Evolutionary conservation across 2,797 vertebrate species (phyloP).

Genomic region (Danio choprae): DNA sequence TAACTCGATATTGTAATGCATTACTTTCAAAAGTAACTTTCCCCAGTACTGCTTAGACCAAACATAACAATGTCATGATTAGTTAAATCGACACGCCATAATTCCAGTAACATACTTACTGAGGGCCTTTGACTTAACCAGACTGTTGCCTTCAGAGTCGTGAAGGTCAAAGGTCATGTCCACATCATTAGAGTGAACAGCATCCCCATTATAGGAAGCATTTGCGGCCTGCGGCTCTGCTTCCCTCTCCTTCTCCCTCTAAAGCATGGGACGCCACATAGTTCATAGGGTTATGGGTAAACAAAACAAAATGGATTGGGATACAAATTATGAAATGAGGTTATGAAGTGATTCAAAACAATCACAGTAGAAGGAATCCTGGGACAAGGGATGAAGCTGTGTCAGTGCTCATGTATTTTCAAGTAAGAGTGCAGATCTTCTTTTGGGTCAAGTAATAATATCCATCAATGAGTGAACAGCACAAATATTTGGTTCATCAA

Average conservation of each 20-base stretch:
- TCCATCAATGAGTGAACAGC: not conserved
- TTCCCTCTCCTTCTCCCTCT: slow-evolving; percentile 82
- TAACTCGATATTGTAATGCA: no score
- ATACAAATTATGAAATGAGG: slow-evolving; percentile 2
- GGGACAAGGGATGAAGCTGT: not conserved
- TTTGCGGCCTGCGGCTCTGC: slow-evolving; percentile 63
- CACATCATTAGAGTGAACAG: slow-evolving; percentile 44
- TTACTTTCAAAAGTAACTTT: no score
- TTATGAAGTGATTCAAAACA: slow-evolving; percentile 5
- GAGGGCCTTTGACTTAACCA: slow-evolving; percentile 50
- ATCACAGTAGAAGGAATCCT: not conserved
- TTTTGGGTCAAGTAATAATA: not conserved
- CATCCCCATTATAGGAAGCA: slow-evolving; percentile 53
- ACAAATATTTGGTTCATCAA: not conserved
- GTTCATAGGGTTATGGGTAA: slow-evolving; percentile 62
- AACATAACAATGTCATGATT: not conserved
- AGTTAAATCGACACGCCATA: not conserved
- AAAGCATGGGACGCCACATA: slow-evolving; percentile 56
- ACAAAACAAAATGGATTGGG: slow-evolving; percentile 16
- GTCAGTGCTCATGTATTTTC: not conserved
- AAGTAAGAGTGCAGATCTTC: not conserved
- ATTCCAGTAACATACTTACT: slow-evolving; percentile 53
- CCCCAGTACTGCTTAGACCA: not conserved
- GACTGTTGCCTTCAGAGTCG: slow-evolving; percentile 50
- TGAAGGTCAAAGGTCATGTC: slow-evolving; percentile 49